phyloP scores from a whole-genome alignment of 2,113 vertebrate genomes.

The Lophochroa leadbeateri region DNA sequence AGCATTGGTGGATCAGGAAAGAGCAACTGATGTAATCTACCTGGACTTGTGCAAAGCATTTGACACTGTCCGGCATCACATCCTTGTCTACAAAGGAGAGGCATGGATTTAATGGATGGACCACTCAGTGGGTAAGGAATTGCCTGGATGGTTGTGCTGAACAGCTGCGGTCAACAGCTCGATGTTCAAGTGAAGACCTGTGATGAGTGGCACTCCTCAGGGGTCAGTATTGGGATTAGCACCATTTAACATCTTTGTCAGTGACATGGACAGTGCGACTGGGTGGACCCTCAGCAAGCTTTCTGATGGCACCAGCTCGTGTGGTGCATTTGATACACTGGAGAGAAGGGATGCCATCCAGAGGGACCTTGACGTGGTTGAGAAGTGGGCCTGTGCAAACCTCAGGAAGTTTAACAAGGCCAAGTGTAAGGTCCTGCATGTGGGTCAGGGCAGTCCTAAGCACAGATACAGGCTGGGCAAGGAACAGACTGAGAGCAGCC shows the following conservation, averaged over 20 bases:
- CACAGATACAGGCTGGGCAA: neutral
- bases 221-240: neutral
- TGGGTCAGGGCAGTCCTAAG: too few species aligned
- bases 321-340: neutral
- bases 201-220: neutral
- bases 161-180: neutral
- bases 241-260: neutral
- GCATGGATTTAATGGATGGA: neutral
- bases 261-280: neutral
- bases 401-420: neutral
- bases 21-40: neutral
- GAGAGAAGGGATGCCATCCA: neutral
- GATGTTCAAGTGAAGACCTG: neutral
- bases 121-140: neutral
- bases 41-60: neutral
- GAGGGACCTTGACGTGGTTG: neutral
- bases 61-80: neutral
- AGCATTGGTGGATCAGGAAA: neutral
- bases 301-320: neutral
- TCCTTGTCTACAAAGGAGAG: neutral
- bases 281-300: neutral
- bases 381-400: neutral
- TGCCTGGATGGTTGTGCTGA: neutral
- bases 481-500: neutral
- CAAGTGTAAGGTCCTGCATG: neutral